Evolutionary conservation across 1,140 invertebrate species (phyloP).

Genomic region (Drosophila parabipectinata): DNA sequence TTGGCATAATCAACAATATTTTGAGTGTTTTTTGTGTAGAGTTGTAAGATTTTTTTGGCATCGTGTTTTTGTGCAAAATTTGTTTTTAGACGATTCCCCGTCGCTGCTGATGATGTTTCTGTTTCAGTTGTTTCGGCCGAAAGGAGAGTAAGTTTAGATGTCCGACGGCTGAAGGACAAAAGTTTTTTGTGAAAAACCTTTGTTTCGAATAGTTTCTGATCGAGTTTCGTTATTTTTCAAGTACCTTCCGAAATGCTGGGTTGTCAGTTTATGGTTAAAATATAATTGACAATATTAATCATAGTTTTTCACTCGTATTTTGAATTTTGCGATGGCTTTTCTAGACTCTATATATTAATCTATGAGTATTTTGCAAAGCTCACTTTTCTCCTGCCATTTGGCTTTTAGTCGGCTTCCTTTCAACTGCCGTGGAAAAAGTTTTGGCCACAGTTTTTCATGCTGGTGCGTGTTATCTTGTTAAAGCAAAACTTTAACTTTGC

Average conservation of each 20-base stretch:
- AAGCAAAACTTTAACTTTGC: conserved; percentile 80
- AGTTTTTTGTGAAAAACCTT: conserved; percentile 26
- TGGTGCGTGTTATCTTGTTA: conserved; percentile 82
- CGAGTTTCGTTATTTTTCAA: conserved; percentile 68
- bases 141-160: conserved; percentile 33
- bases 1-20: conserved; percentile 77
- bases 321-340: conserved; percentile 10
- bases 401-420: conserved; percentile 13
- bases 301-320: background rate
- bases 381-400: conserved; percentile 21
- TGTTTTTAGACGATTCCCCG: conserved; percentile 38
- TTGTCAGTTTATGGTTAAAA: conserved; percentile 18
- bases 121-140: conserved; percentile 30
- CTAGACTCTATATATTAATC: background rate
- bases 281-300: background rate
- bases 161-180: conserved; percentile 33
- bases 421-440: conserved; percentile 60
- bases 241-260: background rate
- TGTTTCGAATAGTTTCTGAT: conserved; percentile 63
- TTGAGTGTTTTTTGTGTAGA: conserved; percentile 78
- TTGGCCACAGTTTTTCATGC: conserved; percentile 80
- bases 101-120: conserved; percentile 44
- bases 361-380: background rate
- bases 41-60: conserved; percentile 60
- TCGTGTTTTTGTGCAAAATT: conserved; percentile 41